phyloP scores from a whole-genome alignment of 2,797 vertebrate species.

The Manis pentadactyla region DNA sequence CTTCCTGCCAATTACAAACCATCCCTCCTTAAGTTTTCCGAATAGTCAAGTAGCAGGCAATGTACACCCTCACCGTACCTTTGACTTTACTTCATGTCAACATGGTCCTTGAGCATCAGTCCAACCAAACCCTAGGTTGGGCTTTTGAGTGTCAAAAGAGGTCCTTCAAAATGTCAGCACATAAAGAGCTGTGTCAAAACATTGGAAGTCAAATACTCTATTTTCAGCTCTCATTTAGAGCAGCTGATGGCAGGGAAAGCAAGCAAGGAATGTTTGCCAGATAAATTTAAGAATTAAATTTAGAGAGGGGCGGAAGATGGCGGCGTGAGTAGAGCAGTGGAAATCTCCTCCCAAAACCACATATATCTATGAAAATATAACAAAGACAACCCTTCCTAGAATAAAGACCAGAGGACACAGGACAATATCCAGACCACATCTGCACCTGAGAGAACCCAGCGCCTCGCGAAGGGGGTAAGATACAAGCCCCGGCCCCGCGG shows the following conservation, averaged over 20 bases:
- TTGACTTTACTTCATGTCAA: neutral
- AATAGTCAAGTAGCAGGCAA: neutral
- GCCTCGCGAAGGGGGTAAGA: too few relatives aligned
- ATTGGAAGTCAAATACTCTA: neutral
- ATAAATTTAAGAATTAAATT: neutral
- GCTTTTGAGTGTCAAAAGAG: neutral
- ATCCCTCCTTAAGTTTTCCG: neutral
- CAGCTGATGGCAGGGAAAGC: neutral
- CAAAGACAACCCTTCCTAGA: too few relatives aligned
- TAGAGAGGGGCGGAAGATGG: too few relatives aligned
- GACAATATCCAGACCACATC: too few relatives aligned
- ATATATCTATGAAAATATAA: too few relatives aligned
- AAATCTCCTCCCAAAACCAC: too few relatives aligned
- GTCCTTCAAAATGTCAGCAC: neutral
- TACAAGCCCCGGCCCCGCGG: too few relatives aligned
- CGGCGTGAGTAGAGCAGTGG: too few relatives aligned
- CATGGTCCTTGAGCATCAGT: neutral
- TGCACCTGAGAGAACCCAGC: too few relatives aligned
- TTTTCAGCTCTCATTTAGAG: neutral
- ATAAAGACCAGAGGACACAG: too few relatives aligned
- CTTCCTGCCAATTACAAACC: neutral
- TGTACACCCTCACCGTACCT: fast-evolving
- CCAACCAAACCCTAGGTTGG: fast-evolving
- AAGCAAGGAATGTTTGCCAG: neutral
- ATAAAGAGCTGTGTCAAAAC: neutral